Conservation (phyloP, 2,888 invertebrate species). For the Urechis unicinctus region DNA sequence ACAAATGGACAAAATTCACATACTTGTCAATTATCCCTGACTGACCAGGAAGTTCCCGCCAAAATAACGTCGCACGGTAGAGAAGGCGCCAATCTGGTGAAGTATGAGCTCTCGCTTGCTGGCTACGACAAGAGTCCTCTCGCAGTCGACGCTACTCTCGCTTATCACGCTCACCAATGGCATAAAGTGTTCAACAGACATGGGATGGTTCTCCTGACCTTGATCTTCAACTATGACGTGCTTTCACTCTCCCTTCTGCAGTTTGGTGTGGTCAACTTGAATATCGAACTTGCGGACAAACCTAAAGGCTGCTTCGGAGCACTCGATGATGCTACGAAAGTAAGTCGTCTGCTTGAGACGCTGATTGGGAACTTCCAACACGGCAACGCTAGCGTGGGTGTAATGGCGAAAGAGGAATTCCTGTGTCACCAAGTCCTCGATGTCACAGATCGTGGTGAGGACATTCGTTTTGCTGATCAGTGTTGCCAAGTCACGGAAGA, state of each 20-base stretch:
- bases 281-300: conserved; percentile 19
- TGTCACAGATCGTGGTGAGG: conserved; percentile 22
- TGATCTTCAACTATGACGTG: conserved; percentile 43
- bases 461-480: conserved; percentile 32
- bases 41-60: background rate
- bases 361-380: conserved; percentile 26
- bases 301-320: conserved; percentile 11
- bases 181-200: conserved; percentile 37
- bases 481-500: conserved; percentile 30
- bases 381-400: background rate
- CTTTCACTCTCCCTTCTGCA: conserved; percentile 36
- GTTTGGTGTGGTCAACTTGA: conserved; percentile 34
- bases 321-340: conserved; percentile 8
- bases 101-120: background rate
- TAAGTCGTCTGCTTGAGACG: conserved; percentile 14
- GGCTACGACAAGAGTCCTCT: background rate
- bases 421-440: conserved; percentile 32
- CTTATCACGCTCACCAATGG: conserved; percentile 21
- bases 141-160: background rate
- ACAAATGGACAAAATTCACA: too few relatives aligned
- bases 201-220: conserved; percentile 38
- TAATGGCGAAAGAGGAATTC: conserved; percentile 13
- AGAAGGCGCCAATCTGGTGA: background rate
- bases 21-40: background rate
- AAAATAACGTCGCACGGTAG: background rate